phyloP scores from a whole-genome alignment of 2,797 vertebrate genomes.

The Sternotherus odoratus region DNA sequence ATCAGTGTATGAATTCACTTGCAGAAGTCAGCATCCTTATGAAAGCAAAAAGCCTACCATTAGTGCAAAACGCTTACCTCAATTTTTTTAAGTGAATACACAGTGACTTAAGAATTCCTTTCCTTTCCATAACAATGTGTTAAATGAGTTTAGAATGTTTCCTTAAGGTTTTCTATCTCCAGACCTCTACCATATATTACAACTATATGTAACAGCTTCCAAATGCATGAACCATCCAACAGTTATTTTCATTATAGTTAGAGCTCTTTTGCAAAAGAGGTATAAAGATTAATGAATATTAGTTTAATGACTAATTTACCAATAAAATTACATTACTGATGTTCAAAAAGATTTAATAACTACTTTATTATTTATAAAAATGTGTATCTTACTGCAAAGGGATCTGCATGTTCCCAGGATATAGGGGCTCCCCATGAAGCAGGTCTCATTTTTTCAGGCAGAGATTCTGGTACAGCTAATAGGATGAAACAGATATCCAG shows the following conservation, averaged over 20 bases:
- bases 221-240: neutral
- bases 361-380: neutral
- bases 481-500: slow-evolving; percentile 94
- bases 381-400: slow-evolving; percentile 87
- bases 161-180: neutral
- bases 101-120: neutral
- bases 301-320: neutral
- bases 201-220: neutral
- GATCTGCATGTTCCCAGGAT: slow-evolving; percentile 95
- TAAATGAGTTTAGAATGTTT: neutral
- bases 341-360: neutral
- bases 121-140: neutral
- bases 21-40: neutral
- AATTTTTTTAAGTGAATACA: neutral
- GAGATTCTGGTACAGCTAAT: slow-evolving; percentile 92
- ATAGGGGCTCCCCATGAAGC: slow-evolving; percentile 91
- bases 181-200: neutral
- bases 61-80: neutral
- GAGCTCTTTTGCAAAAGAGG: neutral
- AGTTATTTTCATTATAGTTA: neutral
- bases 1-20: neutral
- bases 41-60: neutral
- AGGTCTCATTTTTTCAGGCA: slow-evolving; percentile 92
- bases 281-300: neutral
- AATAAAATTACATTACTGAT: neutral